Base-by-base conservation (phyloP, 1,140 invertebrate species). In the Drosophila littoralis region DNA sequence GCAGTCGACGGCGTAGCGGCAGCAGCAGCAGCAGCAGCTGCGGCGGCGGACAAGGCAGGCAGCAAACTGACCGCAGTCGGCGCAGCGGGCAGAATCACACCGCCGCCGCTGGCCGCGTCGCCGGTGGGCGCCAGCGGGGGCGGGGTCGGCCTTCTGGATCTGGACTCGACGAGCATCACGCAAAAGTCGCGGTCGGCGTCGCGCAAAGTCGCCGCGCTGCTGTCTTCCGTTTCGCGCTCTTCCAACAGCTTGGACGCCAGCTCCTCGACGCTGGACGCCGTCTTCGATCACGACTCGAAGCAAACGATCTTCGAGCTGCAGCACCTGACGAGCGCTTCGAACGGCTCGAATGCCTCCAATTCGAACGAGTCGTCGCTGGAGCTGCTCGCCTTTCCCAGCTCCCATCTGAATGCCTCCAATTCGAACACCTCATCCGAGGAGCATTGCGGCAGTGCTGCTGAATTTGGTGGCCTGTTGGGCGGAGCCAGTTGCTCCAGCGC, bases 211-310 rank as follows among this genome's bases (percentile, higher is more conserved):
- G 89, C 84, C 51, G 91, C 90, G 6, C 40, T 91, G 38, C 58
- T 91, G 58, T 91, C 90, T 78, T 91, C 90, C 81, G 90, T 89
- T 48, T 90, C 90, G 28, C 81, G 83, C 7, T 77, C 90, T 66
- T 91, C 90, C 79, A 91, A 91, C 46, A 88, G 76, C 40, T 64
- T 83, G 17, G 85, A 91, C 45, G 68, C 79, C 32, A 79, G 55
- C 43, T 60, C 77, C 7, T 75, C 89, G 42, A 76, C 91, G 6
- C 40, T 91, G 61, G 91, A 92, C 42, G 71, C 71, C 1, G 90
- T 92, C 6, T 92, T 92, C 46, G 91, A 92, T 78, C 91, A 92
- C 59, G 91, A 92, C 36, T 91, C 91, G 8, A 92, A 92, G 42
- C 91, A 92, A 48, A 91, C 80, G 0, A 84, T 92, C n/a, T 92